A percentile compares a stretch with the other conserved stretches of the same genome.
Conservation (phyloP, 1,140 invertebrate genomes). For the Drosophila ercepeae region DNA sequence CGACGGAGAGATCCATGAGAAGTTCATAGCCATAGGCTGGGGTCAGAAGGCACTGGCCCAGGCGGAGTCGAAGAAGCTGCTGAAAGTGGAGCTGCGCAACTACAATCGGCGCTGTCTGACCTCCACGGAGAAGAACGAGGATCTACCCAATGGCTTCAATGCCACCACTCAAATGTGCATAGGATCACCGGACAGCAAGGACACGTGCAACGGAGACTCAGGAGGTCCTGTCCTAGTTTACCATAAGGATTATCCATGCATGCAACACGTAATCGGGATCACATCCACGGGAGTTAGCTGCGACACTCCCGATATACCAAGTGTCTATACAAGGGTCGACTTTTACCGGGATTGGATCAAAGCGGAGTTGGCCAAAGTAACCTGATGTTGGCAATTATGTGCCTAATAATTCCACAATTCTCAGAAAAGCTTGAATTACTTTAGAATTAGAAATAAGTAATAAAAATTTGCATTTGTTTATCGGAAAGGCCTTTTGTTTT, state of each 20-base stretch:
- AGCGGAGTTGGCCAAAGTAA: constrained; percentile 36
- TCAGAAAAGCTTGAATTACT: not conserved
- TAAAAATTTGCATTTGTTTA: not conserved
- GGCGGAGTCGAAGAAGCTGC: constrained; percentile 72
- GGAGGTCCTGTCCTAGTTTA: constrained; percentile 72
- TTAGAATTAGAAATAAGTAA: not conserved
- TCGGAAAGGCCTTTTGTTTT: not conserved
- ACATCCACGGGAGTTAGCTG: constrained; percentile 69
- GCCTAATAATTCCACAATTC: not conserved
- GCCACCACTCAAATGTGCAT: constrained; percentile 87
- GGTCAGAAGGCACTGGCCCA: constrained; percentile 48
- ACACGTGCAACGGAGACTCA: constrained; percentile 84
- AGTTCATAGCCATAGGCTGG: constrained; percentile 75
- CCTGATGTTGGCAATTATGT: not conserved
- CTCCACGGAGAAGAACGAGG: constrained; percentile 16
- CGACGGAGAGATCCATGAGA: constrained; percentile 37
- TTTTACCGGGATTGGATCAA: constrained; percentile 73
- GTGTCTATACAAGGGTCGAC: constrained; percentile 67
- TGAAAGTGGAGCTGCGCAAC: constrained; percentile 84
- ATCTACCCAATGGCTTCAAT: constrained; percentile 84
- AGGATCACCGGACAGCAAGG: constrained; percentile 85
- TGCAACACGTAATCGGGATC: constrained; percentile 72
- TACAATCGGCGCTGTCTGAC: constrained; percentile 20
- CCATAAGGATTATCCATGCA: constrained; percentile 58
- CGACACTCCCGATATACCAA: constrained; percentile 50